Percentiles rank a stretch among this genome's conserved stretches.
Evolutionary conservation across 2,113 vertebrate genomes (phyloP).

Genomic region (Pagrus major): DNA sequence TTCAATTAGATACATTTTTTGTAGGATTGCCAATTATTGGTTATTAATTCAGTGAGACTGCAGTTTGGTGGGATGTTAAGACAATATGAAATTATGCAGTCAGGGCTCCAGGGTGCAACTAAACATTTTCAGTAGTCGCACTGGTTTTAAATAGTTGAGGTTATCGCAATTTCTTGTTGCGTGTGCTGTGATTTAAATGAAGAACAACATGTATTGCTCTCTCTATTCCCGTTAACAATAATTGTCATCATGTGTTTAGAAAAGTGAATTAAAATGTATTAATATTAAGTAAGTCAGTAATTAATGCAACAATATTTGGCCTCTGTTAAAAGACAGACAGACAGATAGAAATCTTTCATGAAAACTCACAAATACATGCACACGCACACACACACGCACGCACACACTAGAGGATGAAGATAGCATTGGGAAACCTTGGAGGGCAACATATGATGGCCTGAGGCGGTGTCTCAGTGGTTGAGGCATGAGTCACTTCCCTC

Average conservation of each 20-base stretch:
- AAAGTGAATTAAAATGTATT: too few relatives aligned
- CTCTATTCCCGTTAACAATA: too few relatives aligned
- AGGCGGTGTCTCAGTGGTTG: constrained; percentile 70
- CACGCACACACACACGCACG: constrained; percentile 22
- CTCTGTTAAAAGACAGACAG: background rate
- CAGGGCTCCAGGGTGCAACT: too few relatives aligned
- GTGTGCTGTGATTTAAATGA: too few relatives aligned
- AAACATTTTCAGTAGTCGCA: too few relatives aligned
- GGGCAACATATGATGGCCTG: constrained; percentile 76
- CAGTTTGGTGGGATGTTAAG: background rate
- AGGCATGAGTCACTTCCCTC: constrained; percentile 70
- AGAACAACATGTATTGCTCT: too few relatives aligned
- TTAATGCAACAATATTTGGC: background rate
- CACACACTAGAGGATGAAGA: constrained; percentile 47
- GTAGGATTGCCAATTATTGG: background rate
- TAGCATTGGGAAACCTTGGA: constrained; percentile 62
- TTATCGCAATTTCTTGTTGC: too few relatives aligned
- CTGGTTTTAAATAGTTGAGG: too few relatives aligned
- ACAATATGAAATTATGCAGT: too few relatives aligned
- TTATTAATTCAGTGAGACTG: background rate
- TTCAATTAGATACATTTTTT: background rate
- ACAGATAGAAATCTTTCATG: constrained; percentile 10
- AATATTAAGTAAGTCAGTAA: too few relatives aligned
- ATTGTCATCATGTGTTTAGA: too few relatives aligned
- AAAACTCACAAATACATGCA: constrained; percentile 26